Percentiles rank a stretch among this genome's conserved stretches.
These are phyloP conservation scores for Metacarcinus magister DNA, from an alignment of 2,888 invertebrate species.

Conservation along the genomic window DNA sequence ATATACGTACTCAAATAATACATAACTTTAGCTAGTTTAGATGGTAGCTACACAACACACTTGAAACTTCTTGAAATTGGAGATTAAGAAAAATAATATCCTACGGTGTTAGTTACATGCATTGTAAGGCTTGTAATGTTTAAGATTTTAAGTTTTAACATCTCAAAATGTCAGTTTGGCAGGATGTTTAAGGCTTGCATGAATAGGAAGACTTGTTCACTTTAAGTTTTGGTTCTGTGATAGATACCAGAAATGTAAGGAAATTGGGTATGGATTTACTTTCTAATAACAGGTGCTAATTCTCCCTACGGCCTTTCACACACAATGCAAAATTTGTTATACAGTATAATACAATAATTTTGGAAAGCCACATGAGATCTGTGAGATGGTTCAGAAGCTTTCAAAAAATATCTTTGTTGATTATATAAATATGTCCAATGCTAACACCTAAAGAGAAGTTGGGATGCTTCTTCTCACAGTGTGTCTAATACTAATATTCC, in stretches of 20 bases:
- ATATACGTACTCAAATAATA: constrained; percentile 40
- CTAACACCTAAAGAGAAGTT: constrained; percentile 72
- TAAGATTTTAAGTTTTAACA: constrained; percentile 58
- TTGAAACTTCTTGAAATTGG: constrained; percentile 61
- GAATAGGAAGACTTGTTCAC: constrained; percentile 72
- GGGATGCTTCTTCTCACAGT: constrained; percentile 64
- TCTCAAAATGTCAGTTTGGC: constrained; percentile 36
- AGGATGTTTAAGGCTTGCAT: constrained; percentile 66
- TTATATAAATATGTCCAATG: constrained; percentile 23
- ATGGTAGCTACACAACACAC: constrained; percentile 74
- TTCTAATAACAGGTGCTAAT: not conserved
- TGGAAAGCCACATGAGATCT: not conserved
- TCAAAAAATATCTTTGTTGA: not conserved
- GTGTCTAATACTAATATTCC: constrained; percentile 50
- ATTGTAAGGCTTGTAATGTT: constrained; percentile 41
- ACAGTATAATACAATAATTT: not conserved
- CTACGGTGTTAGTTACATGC: constrained; percentile 27
- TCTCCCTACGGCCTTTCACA: not conserved
- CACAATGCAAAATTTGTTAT: not conserved
- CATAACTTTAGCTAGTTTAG: constrained; percentile 46
- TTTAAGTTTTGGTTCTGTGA: not conserved
- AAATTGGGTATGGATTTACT: not conserved
- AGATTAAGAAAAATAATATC: not conserved
- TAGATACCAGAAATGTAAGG: not conserved
- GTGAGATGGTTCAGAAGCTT: not conserved